Percentiles rank a stretch among this genome's conserved stretches.
Evolutionary conservation across 2,113 vertebrate genomes (phyloP).

Genomic region (Sula dactylatra): DNA sequence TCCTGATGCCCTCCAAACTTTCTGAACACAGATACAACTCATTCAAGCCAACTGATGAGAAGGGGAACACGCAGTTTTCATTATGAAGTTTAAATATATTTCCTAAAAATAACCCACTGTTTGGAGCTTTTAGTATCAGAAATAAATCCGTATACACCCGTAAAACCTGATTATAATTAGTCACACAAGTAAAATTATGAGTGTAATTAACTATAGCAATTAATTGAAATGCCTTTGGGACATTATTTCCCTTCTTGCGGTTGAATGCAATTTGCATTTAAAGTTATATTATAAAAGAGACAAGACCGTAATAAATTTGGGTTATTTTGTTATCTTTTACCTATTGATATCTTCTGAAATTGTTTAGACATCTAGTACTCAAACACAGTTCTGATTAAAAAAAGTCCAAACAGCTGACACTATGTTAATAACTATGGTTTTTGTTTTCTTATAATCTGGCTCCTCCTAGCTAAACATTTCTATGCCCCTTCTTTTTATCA

Average conservation of each 20-base stretch:
- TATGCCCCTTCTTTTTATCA: background rate
- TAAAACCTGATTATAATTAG: slow-evolving; percentile 21
- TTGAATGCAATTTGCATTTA: background rate
- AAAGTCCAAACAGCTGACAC: background rate
- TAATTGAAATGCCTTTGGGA: slow-evolving; percentile 35
- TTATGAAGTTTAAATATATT: background rate
- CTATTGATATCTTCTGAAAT: background rate
- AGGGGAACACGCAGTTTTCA: background rate
- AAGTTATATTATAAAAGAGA: background rate
- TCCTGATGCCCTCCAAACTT: background rate
- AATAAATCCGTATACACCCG: background rate
- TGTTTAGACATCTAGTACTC: background rate
- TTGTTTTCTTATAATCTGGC: background rate
- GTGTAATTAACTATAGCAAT: slow-evolving; percentile 20
- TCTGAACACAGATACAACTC: background rate
- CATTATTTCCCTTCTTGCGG: background rate
- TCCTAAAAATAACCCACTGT: background rate
- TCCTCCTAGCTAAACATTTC: background rate
- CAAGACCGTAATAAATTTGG: background rate
- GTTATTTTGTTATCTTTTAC: background rate
- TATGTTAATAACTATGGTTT: background rate
- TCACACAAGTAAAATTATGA: slow-evolving; percentile 18
- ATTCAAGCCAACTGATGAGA: background rate
- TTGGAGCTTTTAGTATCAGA: background rate
- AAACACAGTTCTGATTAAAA: background rate